phyloP scores from a whole-genome alignment of 2,797 vertebrate species.

The Enteromius afrohamiltoni region DNA sequence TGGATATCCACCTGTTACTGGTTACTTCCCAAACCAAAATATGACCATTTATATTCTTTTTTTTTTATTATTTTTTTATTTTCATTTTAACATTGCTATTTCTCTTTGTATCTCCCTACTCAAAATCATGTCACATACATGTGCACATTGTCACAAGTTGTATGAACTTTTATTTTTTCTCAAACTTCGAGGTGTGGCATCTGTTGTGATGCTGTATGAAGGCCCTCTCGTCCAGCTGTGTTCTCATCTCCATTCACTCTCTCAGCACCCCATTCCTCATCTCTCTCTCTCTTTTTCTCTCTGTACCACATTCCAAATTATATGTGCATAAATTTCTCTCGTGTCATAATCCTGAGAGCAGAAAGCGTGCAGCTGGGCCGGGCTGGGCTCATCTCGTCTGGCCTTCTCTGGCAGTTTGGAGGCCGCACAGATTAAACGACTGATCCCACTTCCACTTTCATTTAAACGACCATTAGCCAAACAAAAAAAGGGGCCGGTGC shows the following conservation, averaged over 20 bases:
- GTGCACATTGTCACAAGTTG: neutral
- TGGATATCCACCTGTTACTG: too few relatives aligned
- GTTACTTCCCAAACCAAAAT: too few relatives aligned
- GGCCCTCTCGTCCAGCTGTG: conserved; percentile 21
- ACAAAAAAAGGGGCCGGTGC: conserved; percentile 29
- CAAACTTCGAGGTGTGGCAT: conserved; percentile 12
- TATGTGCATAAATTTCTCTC: conserved; percentile 67
- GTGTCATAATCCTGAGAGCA: conserved; percentile 56
- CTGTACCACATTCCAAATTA: conserved; percentile 65
- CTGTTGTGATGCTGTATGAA: neutral
- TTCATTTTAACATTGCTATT: too few relatives aligned
- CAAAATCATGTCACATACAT: neutral
- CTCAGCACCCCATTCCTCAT: neutral
- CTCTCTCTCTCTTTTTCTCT: conserved; percentile 11
- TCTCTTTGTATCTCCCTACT: too few relatives aligned
- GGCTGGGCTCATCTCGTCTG: conserved; percentile 10
- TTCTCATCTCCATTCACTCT: neutral
- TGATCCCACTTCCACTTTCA: conserved; percentile 53
- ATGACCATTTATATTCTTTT: too few relatives aligned
- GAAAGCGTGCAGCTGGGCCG: neutral
- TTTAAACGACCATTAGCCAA: conserved; percentile 63
- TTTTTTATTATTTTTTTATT: too few relatives aligned
- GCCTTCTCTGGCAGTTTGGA: conserved; percentile 28
- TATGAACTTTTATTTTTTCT: neutral
- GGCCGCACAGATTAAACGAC: conserved; percentile 44